Conservation (phyloP, 2,888 invertebrate genomes). For the Xestia ashworthii region DNA sequence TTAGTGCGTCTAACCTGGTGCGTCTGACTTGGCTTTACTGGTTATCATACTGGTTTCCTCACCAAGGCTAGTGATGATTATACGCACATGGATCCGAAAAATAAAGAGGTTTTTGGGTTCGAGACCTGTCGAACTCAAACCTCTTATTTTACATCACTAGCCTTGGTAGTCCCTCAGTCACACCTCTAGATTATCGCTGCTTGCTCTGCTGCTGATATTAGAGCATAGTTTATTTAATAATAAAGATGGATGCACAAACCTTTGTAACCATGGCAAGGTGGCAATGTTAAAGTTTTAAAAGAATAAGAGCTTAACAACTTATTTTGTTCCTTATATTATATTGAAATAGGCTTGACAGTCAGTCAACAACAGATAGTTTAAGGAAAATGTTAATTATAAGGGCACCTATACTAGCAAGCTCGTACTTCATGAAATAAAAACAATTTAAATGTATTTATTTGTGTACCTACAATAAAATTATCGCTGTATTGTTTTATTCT, state of each 20-base stretch:
- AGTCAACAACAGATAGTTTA: not conserved
- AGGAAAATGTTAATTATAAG: conserved; percentile 12
- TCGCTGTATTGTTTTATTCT: conserved; percentile 71
- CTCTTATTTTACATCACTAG: no score
- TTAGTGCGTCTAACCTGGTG: no score
- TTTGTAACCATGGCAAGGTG: not conserved
- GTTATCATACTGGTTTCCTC: no score
- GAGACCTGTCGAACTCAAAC: no score
- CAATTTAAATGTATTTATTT: conserved; percentile 18
- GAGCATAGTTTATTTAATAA: not conserved
- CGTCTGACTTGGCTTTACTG: no score
- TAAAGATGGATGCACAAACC: not conserved
- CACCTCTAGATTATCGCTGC: no score
- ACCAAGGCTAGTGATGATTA: no score
- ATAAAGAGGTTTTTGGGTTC: no score
- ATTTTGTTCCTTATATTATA: not conserved
- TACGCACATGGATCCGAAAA: no score
- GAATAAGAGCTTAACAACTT: not conserved
- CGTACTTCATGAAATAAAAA: conserved; percentile 4
- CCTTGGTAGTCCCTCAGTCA: no score
- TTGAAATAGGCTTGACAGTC: not conserved
- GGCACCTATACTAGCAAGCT: not conserved
- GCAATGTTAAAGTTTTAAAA: not conserved
- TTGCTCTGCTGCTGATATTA: not conserved
- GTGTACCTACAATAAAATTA: conserved; percentile 18